These are phyloP conservation scores for Acropternis orthonyx DNA, from an alignment of 2,797 vertebrate genomes.

Conservation along the genomic window DNA sequence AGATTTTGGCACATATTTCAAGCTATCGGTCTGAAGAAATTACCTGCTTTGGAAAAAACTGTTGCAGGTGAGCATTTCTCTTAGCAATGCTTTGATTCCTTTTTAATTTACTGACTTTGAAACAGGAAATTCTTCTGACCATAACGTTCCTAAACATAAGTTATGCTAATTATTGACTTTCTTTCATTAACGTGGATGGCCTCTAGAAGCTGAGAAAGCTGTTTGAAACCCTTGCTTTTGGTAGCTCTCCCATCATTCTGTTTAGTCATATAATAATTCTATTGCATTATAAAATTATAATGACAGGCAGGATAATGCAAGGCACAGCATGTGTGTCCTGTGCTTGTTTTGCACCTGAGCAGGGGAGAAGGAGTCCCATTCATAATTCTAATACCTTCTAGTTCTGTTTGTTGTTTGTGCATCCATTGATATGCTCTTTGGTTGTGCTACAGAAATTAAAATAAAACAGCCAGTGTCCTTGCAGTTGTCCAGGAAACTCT, in stretches of 20 bases:
- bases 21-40: background rate
- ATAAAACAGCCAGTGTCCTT: background rate
- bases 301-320: background rate
- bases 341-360: background rate
- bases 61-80: slow-evolving; percentile 1
- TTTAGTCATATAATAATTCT: background rate
- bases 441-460: background rate
- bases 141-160: background rate
- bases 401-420: background rate
- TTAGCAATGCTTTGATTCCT: background rate
- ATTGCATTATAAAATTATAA: background rate
- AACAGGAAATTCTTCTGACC: background rate
- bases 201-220: background rate
- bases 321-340: background rate
- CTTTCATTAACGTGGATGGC: background rate
- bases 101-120: background rate
- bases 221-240: background rate
- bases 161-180: background rate
- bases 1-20: background rate
- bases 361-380: background rate
- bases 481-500: background rate
- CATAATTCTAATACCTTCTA: background rate
- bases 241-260: background rate
- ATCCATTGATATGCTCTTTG: background rate
- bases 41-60: background rate